phyloP scores from a whole-genome alignment of 2,797 vertebrate species.

The Pipistrellus pipistrellus region DNA sequence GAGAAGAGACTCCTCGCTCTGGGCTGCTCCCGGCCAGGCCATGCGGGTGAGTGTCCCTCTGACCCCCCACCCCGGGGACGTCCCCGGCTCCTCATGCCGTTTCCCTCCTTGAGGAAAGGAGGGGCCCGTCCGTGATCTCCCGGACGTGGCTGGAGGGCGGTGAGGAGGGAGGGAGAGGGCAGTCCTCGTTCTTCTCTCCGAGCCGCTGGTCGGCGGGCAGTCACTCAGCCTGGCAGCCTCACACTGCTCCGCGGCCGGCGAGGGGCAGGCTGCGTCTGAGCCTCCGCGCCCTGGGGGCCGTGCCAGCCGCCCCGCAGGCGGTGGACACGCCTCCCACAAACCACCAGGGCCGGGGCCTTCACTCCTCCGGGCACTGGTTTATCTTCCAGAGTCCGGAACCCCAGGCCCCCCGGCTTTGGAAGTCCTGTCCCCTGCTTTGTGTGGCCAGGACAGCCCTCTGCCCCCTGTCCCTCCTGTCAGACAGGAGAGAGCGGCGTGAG shows the following conservation, averaged over 20 bases:
- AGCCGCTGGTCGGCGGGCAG: slow-evolving; percentile 28
- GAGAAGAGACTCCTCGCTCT: slow-evolving; percentile 74
- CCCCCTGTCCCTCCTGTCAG: neutral
- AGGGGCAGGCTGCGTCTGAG: slow-evolving; percentile 28
- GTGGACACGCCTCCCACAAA: slow-evolving; percentile 43
- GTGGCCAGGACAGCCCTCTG: neutral
- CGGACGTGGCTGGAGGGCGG: slow-evolving; percentile 56
- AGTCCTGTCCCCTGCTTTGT: neutral
- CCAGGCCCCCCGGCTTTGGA: neutral
- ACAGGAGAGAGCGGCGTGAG: neutral
- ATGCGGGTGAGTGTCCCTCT: slow-evolving; percentile 84
- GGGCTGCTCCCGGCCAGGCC: slow-evolving; percentile 76
- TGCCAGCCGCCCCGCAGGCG: neutral
- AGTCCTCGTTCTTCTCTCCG: neutral
- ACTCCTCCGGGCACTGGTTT: neutral
- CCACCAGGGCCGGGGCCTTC: neutral
- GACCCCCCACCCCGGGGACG: slow-evolving; percentile 75
- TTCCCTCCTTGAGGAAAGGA: slow-evolving; percentile 69
- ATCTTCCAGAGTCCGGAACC: neutral
- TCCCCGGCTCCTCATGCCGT: slow-evolving; percentile 17
- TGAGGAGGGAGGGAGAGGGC: slow-evolving; percentile 18
- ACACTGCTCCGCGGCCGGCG: neutral
- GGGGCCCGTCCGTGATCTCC: slow-evolving; percentile 50
- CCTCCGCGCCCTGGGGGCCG: slow-evolving; percentile 35
- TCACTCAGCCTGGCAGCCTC: neutral